phyloP scores from a whole-genome alignment of 2,888 invertebrate species.

The Cynaeus angustus region DNA sequence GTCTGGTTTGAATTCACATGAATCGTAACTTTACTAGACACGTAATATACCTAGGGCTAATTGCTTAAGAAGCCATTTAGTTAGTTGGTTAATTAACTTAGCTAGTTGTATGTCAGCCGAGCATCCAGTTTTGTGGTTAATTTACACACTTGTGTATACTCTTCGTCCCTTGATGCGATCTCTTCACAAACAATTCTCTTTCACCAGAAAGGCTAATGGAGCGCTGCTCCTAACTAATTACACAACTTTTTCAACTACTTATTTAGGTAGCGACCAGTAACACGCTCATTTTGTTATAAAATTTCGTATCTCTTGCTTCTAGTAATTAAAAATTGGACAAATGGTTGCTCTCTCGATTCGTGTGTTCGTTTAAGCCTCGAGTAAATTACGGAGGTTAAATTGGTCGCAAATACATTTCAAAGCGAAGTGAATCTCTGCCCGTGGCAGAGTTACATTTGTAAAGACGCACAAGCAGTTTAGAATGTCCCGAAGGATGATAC shows the following conservation, averaged over 20 bases:
- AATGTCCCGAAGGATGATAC: conserved; percentile 66
- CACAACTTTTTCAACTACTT: background rate
- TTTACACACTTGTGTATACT: conserved; percentile 62
- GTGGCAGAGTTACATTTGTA: conserved; percentile 60
- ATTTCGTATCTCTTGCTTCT: background rate
- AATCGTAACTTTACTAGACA: conserved; percentile 66
- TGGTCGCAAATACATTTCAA: conserved; percentile 50
- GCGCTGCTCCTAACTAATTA: background rate
- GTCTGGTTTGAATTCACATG: conserved; percentile 62
- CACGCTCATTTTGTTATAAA: background rate
- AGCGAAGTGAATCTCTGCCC: conserved; percentile 61
- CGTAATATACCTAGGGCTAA: conserved; percentile 68
- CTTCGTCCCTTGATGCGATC: conserved; percentile 47
- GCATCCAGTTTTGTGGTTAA: conserved; percentile 58
- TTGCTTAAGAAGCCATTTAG: conserved; percentile 69
- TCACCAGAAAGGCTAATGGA: conserved; percentile 29
- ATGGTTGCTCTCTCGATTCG: background rate
- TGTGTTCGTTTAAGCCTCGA: conserved; percentile 2
- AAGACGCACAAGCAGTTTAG: conserved; percentile 65
- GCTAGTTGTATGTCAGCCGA: conserved; percentile 65
- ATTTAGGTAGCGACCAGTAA: too few species aligned
- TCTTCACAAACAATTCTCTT: conserved; percentile 44
- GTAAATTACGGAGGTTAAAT: conserved; percentile 38
- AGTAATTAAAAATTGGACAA: background rate
- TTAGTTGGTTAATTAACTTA: conserved; percentile 67